Evolutionary conservation across 2,113 vertebrate species (phyloP).

Genomic region (Suncus etruscus): DNA sequence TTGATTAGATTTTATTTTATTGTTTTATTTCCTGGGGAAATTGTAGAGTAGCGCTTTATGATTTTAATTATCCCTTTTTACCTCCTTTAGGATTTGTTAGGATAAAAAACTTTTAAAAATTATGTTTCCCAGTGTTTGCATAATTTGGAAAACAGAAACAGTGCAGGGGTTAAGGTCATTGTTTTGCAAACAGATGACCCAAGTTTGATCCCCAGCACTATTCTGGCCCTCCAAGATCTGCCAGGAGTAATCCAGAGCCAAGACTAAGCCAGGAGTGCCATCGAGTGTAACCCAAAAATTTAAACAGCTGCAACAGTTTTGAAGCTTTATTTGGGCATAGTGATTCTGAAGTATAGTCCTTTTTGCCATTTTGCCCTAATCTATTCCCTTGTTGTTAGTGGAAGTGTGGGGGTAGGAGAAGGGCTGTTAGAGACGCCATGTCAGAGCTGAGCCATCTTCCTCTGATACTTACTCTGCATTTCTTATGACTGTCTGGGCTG

Average conservation of each 20-base stretch:
- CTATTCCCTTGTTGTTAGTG: neutral
- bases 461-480: neutral
- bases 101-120: neutral
- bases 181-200: too few relatives aligned
- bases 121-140: neutral
- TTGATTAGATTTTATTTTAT: neutral
- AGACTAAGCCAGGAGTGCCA: too few relatives aligned
- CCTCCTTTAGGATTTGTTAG: neutral
- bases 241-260: too few relatives aligned
- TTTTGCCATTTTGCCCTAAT: neutral
- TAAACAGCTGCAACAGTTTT: neutral
- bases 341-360: neutral
- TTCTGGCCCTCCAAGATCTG: too few relatives aligned
- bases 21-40: constrained; percentile 28
- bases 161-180: too few relatives aligned
- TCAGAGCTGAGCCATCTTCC: neutral
- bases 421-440: neutral
- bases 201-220: too few relatives aligned
- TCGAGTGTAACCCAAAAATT: neutral
- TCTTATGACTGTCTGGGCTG: neutral
- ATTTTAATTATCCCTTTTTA: constrained; percentile 47
- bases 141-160: too few relatives aligned
- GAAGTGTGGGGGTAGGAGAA: neutral
- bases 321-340: neutral
- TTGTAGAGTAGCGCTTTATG: constrained; percentile 3